Conservation (phyloP, 2,797 vertebrate genomes). For the Mormyrops attenuatus region DNA sequence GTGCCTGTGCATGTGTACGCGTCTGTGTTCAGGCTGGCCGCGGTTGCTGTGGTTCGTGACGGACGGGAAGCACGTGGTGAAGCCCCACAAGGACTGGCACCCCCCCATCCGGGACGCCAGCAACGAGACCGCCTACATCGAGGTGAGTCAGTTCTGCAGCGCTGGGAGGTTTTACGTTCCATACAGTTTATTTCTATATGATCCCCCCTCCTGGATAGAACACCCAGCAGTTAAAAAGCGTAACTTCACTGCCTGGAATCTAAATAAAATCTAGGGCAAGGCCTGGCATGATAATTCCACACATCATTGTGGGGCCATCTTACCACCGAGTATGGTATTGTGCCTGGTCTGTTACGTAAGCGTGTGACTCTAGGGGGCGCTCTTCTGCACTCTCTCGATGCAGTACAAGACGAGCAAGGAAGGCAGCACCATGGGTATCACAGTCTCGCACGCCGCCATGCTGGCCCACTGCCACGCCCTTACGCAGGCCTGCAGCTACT, state of each 20-base stretch:
- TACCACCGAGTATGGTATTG: neutral
- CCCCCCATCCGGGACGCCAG: slow-evolving; percentile 70
- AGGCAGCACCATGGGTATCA: slow-evolving; percentile 91
- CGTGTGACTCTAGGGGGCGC: neutral
- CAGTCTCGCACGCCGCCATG: slow-evolving; percentile 80
- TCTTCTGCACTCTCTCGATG: neutral
- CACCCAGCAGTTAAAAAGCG: neutral
- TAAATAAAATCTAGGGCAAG: neutral
- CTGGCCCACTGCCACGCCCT: slow-evolving; percentile 82
- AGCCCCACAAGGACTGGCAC: slow-evolving; percentile 89
- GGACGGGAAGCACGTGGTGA: slow-evolving; percentile 89
- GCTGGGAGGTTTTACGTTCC: neutral
- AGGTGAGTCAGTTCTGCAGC: slow-evolving; percentile 57
- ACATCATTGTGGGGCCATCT: neutral
- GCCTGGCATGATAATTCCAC: neutral
- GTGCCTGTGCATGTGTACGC: slow-evolving; percentile 30
- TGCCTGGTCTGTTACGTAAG: neutral
- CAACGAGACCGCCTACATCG: slow-evolving; percentile 82
- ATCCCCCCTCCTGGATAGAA: neutral
- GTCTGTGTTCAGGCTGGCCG: slow-evolving; percentile 77
- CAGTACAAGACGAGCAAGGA: slow-evolving; percentile 98
- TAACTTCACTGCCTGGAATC: neutral
- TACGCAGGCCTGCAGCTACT: slow-evolving; percentile 85
- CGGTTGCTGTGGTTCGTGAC: slow-evolving; percentile 90
- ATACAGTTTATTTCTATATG: neutral